These are phyloP conservation scores for Staurois parvus DNA, from an alignment of 2,797 vertebrate genomes.

Conservation along the genomic window DNA sequence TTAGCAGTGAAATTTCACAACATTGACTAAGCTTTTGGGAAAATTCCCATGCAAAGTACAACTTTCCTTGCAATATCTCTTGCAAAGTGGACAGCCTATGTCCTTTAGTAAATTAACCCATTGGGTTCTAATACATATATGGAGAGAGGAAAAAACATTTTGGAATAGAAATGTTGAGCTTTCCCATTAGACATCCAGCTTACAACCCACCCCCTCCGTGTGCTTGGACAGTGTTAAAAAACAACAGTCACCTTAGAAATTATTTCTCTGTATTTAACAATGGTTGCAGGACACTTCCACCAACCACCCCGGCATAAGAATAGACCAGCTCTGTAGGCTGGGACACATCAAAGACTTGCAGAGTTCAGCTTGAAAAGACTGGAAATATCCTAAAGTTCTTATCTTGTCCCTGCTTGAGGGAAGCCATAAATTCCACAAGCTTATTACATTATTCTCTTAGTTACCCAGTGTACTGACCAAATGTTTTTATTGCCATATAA, in stretches of 20 bases:
- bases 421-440: conserved; percentile 80
- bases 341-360: conserved; percentile 76
- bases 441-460: conserved; percentile 62
- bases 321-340: conserved; percentile 67
- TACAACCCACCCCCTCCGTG: background rate
- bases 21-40: too few species aligned
- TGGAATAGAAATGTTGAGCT: too few species aligned
- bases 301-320: conserved; percentile 27
- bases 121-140: too few species aligned
- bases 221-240: conserved; percentile 3
- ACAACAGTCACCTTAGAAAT: conserved; percentile 20
- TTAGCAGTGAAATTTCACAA: too few species aligned
- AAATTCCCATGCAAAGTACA: too few species aligned
- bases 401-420: conserved; percentile 77
- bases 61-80: too few species aligned
- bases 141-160: too few species aligned
- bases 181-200: too few species aligned
- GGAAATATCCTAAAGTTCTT: conserved; percentile 75
- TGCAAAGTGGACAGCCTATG: too few species aligned
- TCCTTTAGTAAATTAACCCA: too few species aligned
- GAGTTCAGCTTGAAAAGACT: conserved; percentile 76
- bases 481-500: conserved; percentile 58
- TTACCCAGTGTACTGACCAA: conserved; percentile 62
- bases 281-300: conserved; percentile 21
- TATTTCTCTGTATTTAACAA: conserved; percentile 36